Percentiles rank a stretch among this genome's conserved stretches.
Evolutionary conservation across 2,888 invertebrate species (phyloP).

Genomic region (Lepidonotus clava): DNA sequence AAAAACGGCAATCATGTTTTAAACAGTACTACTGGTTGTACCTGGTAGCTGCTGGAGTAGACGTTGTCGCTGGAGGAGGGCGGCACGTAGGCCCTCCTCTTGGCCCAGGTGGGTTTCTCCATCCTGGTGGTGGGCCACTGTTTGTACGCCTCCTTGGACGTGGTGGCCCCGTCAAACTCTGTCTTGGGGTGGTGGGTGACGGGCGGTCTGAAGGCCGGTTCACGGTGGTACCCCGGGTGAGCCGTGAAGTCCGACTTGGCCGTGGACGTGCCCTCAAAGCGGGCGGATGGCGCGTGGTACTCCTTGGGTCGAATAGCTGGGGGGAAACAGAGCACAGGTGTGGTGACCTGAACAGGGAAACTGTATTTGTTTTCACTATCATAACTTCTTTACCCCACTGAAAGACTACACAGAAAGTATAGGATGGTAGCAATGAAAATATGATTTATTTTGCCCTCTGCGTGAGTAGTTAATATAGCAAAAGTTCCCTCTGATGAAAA

Average conservation of each 20-base stretch:
- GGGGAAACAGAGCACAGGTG: too few relatives aligned
- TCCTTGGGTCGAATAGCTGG: conserved; percentile 17
- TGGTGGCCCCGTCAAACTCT: conserved; percentile 55
- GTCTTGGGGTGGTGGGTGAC: conserved; percentile 17
- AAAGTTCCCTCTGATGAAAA: too few relatives aligned
- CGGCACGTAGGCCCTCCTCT: conserved; percentile 51
- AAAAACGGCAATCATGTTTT: too few relatives aligned
- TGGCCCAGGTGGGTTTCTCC: conserved; percentile 55
- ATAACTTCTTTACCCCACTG: too few relatives aligned
- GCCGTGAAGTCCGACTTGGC: conserved; percentile 57
- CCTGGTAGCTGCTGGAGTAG: conserved; percentile 48
- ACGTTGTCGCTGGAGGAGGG: background rate
- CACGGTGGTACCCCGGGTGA: conserved; percentile 21
- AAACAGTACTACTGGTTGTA: too few relatives aligned
- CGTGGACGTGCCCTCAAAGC: conserved; percentile 55
- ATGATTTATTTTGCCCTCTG: too few relatives aligned
- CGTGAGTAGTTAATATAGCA: too few relatives aligned
- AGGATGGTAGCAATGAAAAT: too few relatives aligned
- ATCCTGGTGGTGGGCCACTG: conserved; percentile 51
- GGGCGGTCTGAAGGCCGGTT: conserved; percentile 50
- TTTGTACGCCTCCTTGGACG: conserved; percentile 35
- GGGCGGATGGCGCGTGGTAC: conserved; percentile 20
- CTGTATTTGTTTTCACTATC: too few relatives aligned
- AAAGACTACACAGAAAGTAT: too few relatives aligned
- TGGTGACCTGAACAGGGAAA: too few relatives aligned